These are phyloP conservation scores for Argya squamiceps DNA, from an alignment of 2,797 vertebrate species.

Conservation along the genomic window DNA sequence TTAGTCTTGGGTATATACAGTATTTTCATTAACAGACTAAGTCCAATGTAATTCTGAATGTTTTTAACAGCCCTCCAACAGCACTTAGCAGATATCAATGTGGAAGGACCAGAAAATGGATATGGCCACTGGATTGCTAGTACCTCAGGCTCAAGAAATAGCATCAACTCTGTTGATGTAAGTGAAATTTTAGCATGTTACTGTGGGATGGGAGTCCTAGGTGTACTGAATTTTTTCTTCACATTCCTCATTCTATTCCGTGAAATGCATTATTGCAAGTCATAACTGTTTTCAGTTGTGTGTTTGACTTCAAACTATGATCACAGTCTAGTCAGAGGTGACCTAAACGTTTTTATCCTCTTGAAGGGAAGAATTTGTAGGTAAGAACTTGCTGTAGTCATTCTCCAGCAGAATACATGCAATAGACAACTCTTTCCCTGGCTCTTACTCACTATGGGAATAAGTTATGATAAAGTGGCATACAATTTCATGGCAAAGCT, in stretches of 20 bases:
- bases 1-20: background rate
- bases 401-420: background rate
- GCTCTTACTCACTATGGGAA: background rate
- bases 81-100: conserved; percentile 96
- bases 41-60: background rate
- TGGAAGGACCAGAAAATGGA: conserved; percentile 94
- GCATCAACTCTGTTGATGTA: conserved; percentile 87
- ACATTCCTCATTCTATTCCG: background rate
- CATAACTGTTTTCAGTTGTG: background rate
- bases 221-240: background rate
- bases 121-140: conserved; percentile 98
- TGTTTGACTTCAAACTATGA: background rate
- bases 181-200: conserved; percentile 58
- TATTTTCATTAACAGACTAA: background rate
- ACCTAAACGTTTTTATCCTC: background rate
- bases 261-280: background rate
- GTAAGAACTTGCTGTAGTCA: background rate
- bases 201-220: background rate
- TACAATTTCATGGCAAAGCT: background rate
- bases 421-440: background rate
- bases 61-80: conserved; percentile 87
- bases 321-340: background rate
- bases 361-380: background rate
- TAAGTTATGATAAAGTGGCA: background rate
- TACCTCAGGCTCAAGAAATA: conserved; percentile 92